Conservation (phyloP, 2,888 invertebrate species). For the Micoletzkya japonica region DNA sequence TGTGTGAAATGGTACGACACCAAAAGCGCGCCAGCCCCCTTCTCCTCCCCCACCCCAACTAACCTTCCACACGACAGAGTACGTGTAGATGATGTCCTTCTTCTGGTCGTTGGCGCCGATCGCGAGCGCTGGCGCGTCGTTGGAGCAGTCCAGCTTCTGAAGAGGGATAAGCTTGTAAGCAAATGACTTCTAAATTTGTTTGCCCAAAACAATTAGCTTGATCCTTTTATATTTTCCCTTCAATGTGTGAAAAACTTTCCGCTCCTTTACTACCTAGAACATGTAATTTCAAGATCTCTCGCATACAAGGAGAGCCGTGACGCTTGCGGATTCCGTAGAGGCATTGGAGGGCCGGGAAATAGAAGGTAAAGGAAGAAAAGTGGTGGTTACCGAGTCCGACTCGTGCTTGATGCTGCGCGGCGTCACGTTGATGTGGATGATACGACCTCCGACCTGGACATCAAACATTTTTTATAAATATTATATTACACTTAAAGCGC, state of each 20-base stretch:
- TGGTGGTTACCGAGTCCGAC: constrained; percentile 26
- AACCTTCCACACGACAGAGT: constrained; percentile 80
- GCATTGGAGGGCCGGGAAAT: too few species aligned
- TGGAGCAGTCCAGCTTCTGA: constrained; percentile 60
- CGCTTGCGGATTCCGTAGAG: too few species aligned
- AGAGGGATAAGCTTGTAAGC: not conserved
- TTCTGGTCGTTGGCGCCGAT: constrained; percentile 70
- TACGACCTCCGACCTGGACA: constrained; percentile 78
- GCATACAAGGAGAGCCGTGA: too few species aligned
- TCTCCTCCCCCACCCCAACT: constrained; percentile 41
- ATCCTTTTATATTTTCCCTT: too few species aligned
- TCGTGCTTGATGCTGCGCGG: constrained; percentile 66
- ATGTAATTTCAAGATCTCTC: too few species aligned
- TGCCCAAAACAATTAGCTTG: too few species aligned
- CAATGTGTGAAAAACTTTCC: too few species aligned
- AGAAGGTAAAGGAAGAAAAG: too few species aligned
- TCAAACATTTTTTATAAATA: not conserved
- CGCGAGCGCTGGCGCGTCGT: constrained; percentile 73
- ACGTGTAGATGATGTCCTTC: constrained; percentile 79
- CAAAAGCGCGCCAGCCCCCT: too few species aligned
- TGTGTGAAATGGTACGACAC: not conserved
- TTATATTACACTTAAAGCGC: not conserved
- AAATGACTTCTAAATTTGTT: too few species aligned
- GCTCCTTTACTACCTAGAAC: too few species aligned
- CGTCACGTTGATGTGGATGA: constrained; percentile 71